A percentile compares a stretch with the other conserved stretches of the same genome.
Conservation (phyloP, 2,797 vertebrate species). For the Danio albolineatus region DNA sequence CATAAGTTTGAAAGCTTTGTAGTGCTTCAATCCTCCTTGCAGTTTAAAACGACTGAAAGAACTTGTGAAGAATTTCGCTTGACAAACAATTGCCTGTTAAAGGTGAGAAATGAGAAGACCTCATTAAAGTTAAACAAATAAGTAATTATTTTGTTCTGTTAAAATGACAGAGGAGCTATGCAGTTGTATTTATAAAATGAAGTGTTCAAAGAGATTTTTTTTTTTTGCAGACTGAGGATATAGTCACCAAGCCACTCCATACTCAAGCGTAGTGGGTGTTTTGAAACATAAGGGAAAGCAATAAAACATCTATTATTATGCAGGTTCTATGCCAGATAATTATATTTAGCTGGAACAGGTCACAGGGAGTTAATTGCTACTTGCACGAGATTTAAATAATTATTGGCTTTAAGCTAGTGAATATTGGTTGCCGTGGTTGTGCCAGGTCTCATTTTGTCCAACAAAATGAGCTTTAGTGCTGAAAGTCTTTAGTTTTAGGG, state of each 20-base stretch:
- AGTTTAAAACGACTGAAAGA: neutral
- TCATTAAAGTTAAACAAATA: neutral
- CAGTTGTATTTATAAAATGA: constrained; percentile 7
- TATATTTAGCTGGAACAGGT: constrained; percentile 67
- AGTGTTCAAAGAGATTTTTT: neutral
- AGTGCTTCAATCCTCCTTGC: constrained; percentile 6
- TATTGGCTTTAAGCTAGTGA: constrained; percentile 58
- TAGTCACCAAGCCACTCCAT: constrained; percentile 41
- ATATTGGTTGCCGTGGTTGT: constrained; percentile 54
- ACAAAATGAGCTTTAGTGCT: constrained; percentile 16
- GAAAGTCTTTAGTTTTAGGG: constrained; percentile 10
- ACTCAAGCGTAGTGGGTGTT: constrained; percentile 47
- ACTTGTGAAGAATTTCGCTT: constrained; percentile 2
- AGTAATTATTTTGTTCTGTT: neutral
- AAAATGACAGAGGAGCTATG: neutral
- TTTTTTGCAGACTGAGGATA: neutral
- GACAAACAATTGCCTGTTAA: neutral
- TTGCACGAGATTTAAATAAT: constrained; percentile 66
- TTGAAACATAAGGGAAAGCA: constrained; percentile 57
- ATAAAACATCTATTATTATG: constrained; percentile 63
- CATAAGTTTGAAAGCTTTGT: neutral
- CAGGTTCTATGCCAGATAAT: constrained; percentile 65
- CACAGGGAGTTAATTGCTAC: constrained; percentile 67
- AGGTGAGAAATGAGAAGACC: constrained; percentile 4
- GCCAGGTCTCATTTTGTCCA: constrained; percentile 44